Base-by-base conservation (phyloP, 2,113 vertebrate genomes). In the Gorsachius goisagi region DNA sequence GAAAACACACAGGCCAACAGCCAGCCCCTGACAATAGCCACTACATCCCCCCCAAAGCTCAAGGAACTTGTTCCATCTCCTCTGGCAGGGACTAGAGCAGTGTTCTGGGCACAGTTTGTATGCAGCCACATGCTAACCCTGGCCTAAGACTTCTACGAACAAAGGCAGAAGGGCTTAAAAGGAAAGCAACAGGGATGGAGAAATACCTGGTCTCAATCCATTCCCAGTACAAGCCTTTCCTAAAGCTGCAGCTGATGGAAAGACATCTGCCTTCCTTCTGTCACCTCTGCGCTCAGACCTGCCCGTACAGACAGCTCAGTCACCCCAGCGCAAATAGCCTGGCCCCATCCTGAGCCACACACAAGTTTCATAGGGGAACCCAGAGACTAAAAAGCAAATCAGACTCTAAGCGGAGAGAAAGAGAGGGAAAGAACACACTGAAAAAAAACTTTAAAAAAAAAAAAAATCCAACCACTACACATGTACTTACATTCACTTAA, bases 391-490 rank as follows among this genome's bases (percentile, higher is more conserved):
- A 28, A 41, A 64, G 30, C 15, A 55, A 18, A 85, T 12, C 4
- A 8, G 35, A 39, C 15, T 44, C 19, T 32, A 28, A 59, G 37
- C 71, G 60, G 45, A 60, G 27, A 55, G 21, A 30, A 62, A 24
- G 18, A 47, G 23, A 37, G 17, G 15, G 10, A 56, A 74, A 39
- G 47, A 90, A 56, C 11, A 71, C 37, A 59, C 24, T 21, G 37
- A n/a, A 76, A 76, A 53, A 11, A 45, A 37, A 32, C 32, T 33
- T 52, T 3, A 16, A 37, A 66, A 63, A 16, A 37, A 66, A 63
- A 37, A 66, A 64, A 55, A 53, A 28, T 7, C 13, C 55, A 59
- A 17, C 15, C 2, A 0, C 19, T 55, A 41, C 0, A 0, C n/a
- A 33, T 20, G 26, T 35, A 17, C 14, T 52, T 32, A 11, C 14